Base-by-base conservation (phyloP, 2,113 vertebrate genomes). In the Hiodon tergisus region DNA sequence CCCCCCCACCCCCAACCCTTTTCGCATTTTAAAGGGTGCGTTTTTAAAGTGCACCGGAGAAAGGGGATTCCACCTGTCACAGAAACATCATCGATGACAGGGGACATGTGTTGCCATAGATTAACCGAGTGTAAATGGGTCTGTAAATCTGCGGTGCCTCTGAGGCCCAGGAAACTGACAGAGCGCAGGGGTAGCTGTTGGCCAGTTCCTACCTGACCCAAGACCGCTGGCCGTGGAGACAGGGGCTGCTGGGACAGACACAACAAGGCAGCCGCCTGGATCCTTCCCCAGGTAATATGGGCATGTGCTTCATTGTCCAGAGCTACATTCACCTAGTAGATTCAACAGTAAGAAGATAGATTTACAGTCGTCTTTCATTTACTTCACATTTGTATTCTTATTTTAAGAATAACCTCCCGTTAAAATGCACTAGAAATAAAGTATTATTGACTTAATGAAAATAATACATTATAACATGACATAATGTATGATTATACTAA, bases 251-350 rank as follows among this genome's bases (percentile, higher is more conserved):
- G 85, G 79, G 88, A 90, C 86, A 86, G 83, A 86, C 90, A 83
- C 73, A 82, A 85, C 83, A 88, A 89, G 87, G 89, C 91, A 92
- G 93, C 92, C 93, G 93, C 90, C 88, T 89, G 89, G 90, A 88
- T 75, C 89, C 10, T 9, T 16, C 14, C 7, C 48, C 17, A 5
- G 55, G 52, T 55, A 48, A 31, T 31, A 31, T 31, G 31, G 31
- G 31, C 31, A 31, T 31, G 31, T 31, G 31, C 31, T 31, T 31
- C 31, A 31, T 31, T 31, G 31, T 31, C 31, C 31, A 31, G 31
- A 31, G 31, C 31, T 31, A 31, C 1, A 31, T 31, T 31, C 31
- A 31, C 31, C 31, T 31, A 31, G 31, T 31, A 31, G 31, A 31
- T 31, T 31, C 31, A 31, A 31, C 31, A 31, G 31, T 31, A 31